phyloP scores from a whole-genome alignment of 1,140 invertebrate genomes.

The Anastatus disparis region DNA sequence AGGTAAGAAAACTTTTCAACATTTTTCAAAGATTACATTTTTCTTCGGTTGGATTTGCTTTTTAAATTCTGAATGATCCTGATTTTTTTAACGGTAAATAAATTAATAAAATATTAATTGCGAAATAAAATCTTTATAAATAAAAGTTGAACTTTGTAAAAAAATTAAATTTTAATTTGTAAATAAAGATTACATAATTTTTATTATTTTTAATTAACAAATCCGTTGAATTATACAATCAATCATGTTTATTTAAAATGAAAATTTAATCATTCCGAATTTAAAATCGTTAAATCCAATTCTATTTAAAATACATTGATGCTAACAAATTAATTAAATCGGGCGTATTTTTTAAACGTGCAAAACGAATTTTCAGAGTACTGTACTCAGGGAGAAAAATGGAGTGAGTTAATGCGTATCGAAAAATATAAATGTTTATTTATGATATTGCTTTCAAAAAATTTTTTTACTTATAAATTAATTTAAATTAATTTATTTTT shows the following conservation, averaged over 20 bases:
- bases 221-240: no score
- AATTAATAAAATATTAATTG: no score
- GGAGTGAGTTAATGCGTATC: constrained; percentile 33
- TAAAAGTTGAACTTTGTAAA: no score
- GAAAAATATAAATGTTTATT: constrained; percentile 19
- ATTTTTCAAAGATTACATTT: no score
- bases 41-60: background rate
- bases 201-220: no score
- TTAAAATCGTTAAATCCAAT: background rate
- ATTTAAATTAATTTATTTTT: background rate
- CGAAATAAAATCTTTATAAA: no score
- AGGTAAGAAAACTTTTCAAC: constrained; percentile 46
- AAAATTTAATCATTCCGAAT: constrained; percentile 5
- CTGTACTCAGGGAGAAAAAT: constrained; percentile 28
- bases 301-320: background rate
- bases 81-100: background rate
- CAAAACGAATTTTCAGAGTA: constrained; percentile 37
- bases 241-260: no score
- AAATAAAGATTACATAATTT: no score
- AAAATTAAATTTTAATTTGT: no score
- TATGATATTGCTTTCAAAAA: constrained; percentile 20
- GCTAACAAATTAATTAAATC: background rate
- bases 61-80: constrained; percentile 15
- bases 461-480: background rate
- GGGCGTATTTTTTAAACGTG: background rate